Base-by-base conservation (phyloP, 2,113 vertebrate species). In the Cynoglossus semilaevis region DNA sequence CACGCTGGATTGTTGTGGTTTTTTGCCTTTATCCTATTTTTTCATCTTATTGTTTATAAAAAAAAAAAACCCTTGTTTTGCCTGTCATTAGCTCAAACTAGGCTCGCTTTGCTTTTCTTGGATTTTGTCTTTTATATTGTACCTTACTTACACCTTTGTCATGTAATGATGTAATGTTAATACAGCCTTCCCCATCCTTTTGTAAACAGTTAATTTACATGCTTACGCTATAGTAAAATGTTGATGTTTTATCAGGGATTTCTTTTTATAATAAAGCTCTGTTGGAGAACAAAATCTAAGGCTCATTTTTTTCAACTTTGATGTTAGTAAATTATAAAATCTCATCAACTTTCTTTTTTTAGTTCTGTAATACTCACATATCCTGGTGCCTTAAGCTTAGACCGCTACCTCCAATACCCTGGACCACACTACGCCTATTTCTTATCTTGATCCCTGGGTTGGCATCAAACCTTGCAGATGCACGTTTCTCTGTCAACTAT, bases 241-340 rank as follows among this genome's bases (percentile, higher is more conserved):
- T 92, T 88, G 77, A 89, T 90, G 91, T 94, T 95, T 96, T 95
- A 94, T 92, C 91, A 76, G 87, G 55, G 58, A 71, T 82, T 83
- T 80, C 89, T 94, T 96, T 96, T 95, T 51, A 92, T 94, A 96
- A 94, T 95, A 97, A 96, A 96, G 91, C 84, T 85, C 87, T 58
- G 79, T 70, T 72, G 63, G 66, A 62, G 49, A 75, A 64, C 11
- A 37, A 29, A 13, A 44, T 8, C 53, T 66, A 29, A 12, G 13
- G 19, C 51, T 44, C 12, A 29, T 16, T 2, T 7, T 51, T 36
- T 46, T 16, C 15, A 53, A 40, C 3, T 35, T 12, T 10, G 37
- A 10, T 10, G 37, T 2, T 41, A 9, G 14, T 13, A 41, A 12
- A 5, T 14, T 41, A 13, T 4, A 5, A 4, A 41, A 14, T 5